Percentiles rank a stretch among this genome's conserved stretches.
phyloP scores from a whole-genome alignment of 2,888 invertebrate species.

The Nasonovia ribisnigri region DNA sequence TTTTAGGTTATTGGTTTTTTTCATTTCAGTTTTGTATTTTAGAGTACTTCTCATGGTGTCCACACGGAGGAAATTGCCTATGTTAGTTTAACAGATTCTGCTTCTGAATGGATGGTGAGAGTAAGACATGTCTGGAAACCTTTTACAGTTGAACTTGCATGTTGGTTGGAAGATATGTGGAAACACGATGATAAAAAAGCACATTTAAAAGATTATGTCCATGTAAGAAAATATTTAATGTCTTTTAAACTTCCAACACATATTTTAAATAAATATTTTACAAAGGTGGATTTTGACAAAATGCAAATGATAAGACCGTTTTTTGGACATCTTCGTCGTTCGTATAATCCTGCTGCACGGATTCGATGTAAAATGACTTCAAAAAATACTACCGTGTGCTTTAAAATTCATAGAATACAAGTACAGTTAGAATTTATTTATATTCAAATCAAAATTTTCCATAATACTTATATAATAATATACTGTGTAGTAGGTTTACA shows the following conservation, averaged over 20 bases:
- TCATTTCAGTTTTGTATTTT: slow-evolving; percentile 19
- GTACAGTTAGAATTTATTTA: slow-evolving; percentile 69
- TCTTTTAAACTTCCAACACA: slow-evolving; percentile 15
- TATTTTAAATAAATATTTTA: slow-evolving; percentile 40
- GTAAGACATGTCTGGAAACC: slow-evolving; percentile 85
- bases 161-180: slow-evolving; percentile 87
- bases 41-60: slow-evolving; percentile 60
- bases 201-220: slow-evolving; percentile 82
- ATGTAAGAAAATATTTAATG: slow-evolving; percentile 70
- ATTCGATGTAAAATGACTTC: slow-evolving; percentile 80
- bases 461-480: neutral
- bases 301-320: slow-evolving; percentile 92
- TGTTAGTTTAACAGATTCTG: slow-evolving; percentile 77
- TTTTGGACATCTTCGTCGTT: slow-evolving; percentile 81
- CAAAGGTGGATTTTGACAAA: slow-evolving; percentile 82
- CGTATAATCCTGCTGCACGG: slow-evolving; percentile 82
- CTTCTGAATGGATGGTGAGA: slow-evolving; percentile 86
- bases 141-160: slow-evolving; percentile 80
- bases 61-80: slow-evolving; percentile 76
- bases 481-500: neutral
- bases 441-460: slow-evolving; percentile 4
- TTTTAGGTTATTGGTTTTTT: slow-evolving; percentile 26
- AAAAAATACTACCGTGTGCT: slow-evolving; percentile 77
- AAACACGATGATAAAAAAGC: slow-evolving; percentile 79
- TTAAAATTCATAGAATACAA: slow-evolving; percentile 78